A percentile compares a stretch with the other conserved stretches of the same genome.
Conservation (phyloP, 2,888 invertebrate species). For the Neria commutata region DNA sequence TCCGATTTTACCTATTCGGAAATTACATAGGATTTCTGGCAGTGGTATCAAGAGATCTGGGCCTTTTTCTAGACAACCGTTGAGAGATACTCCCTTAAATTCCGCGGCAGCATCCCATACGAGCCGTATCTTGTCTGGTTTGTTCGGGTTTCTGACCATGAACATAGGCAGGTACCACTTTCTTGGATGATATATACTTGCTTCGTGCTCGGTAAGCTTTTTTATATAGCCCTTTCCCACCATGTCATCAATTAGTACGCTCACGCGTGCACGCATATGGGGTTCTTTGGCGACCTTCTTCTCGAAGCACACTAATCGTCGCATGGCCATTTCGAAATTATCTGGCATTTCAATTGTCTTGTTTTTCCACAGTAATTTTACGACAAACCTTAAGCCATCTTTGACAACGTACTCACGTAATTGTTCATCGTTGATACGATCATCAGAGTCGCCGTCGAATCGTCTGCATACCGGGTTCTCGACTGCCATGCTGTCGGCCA, state of each 20-base stretch:
- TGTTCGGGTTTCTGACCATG: constrained; percentile 10
- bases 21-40: constrained; percentile 50
- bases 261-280: not conserved
- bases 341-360: constrained; percentile 15
- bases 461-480: no score
- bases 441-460: no score
- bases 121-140: constrained; percentile 38
- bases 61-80: constrained; percentile 42
- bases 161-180: not conserved
- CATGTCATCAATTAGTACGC: not conserved
- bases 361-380: not conserved
- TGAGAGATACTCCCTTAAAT: constrained; percentile 37
- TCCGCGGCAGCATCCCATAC: constrained; percentile 48
- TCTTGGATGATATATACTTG: not conserved
- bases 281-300: not conserved
- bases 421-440: no score
- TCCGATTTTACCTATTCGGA: constrained; percentile 46
- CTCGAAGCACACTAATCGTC: not conserved
- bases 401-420: not conserved
- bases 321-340: not conserved
- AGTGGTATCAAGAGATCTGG: constrained; percentile 48
- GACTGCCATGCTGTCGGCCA: no score
- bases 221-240: not conserved
- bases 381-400: not conserved
- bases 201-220: not conserved